Percentiles rank a stretch among this genome's conserved stretches.
These are phyloP conservation scores for Lathronympha strigana DNA, from an alignment of 2,888 invertebrate species.

Conservation along the genomic window DNA sequence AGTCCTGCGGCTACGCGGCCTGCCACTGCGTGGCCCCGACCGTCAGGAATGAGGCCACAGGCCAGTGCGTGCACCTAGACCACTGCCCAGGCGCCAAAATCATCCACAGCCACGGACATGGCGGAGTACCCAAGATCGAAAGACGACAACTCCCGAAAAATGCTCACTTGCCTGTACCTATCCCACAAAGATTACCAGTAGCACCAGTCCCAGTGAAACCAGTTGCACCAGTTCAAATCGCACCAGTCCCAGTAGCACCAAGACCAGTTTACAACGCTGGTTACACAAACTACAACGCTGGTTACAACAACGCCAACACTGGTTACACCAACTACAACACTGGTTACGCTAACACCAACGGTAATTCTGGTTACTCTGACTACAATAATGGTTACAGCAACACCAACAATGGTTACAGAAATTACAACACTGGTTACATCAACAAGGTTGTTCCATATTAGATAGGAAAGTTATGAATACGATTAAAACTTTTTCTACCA, in stretches of 20 bases:
- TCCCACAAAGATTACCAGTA: background rate
- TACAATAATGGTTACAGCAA: background rate
- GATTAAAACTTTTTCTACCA: background rate
- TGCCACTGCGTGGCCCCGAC: conserved; percentile 43
- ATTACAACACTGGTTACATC: conserved; percentile 11
- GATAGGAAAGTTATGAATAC: too few species aligned
- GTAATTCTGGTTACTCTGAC: background rate
- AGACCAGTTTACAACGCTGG: background rate
- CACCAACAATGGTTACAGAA: background rate
- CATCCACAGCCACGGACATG: conserved; percentile 11
- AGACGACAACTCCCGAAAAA: background rate
- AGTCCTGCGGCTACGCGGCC: conserved; percentile 40
- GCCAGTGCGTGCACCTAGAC: conserved; percentile 41
- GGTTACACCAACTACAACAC: conserved; percentile 20
- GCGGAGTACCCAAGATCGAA: conserved; percentile 12
- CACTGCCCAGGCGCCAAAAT: conserved; percentile 27
- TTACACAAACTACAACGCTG: background rate
- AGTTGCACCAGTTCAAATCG: background rate
- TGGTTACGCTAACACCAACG: background rate
- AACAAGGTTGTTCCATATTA: background rate
- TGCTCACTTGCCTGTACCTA: background rate
- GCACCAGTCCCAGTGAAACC: background rate
- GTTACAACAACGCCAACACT: conserved; percentile 3
- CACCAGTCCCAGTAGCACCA: background rate
- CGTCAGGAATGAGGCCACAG: conserved; percentile 36